A percentile compares a stretch with the other conserved stretches of the same genome.
Conservation (phyloP, 2,888 invertebrate genomes). For the Metopia argyrocephala region DNA sequence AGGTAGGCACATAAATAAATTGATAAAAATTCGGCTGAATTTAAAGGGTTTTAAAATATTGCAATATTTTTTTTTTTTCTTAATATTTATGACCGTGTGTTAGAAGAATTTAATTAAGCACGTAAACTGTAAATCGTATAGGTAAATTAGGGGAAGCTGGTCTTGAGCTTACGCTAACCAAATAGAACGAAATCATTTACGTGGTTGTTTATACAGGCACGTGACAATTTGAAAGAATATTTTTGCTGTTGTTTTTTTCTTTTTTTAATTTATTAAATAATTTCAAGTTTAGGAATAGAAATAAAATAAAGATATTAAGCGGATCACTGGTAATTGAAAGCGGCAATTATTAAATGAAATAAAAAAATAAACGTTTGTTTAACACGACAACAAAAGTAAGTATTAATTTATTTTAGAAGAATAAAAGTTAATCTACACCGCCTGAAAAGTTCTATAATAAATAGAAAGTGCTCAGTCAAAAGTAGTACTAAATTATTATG, state of each 20-base stretch:
- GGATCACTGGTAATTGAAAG: constrained; percentile 23
- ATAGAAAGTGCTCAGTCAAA: no score
- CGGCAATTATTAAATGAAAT: constrained; percentile 35
- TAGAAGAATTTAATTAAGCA: background rate
- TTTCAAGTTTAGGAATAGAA: background rate
- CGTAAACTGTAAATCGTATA: background rate
- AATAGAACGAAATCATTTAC: background rate
- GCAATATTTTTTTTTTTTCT: no score
- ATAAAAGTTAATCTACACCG: no score
- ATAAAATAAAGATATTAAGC: background rate
- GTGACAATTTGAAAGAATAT: constrained; percentile 53
- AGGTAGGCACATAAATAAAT: no score
- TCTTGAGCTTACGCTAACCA: background rate
- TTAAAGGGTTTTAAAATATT: no score
- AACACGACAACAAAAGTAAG: no score
- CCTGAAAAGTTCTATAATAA: no score
- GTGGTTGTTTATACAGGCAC: constrained; percentile 28
- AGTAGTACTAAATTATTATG: no score
- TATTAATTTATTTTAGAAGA: no score
- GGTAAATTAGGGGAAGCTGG: background rate
- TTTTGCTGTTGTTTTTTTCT: constrained; percentile 11
- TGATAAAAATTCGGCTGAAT: no score
- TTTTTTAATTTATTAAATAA: background rate
- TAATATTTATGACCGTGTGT: background rate
- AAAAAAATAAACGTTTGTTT: background rate